Evolutionary conservation across 2,113 vertebrate species (phyloP).

Genomic region (Catharus bicknelli): DNA sequence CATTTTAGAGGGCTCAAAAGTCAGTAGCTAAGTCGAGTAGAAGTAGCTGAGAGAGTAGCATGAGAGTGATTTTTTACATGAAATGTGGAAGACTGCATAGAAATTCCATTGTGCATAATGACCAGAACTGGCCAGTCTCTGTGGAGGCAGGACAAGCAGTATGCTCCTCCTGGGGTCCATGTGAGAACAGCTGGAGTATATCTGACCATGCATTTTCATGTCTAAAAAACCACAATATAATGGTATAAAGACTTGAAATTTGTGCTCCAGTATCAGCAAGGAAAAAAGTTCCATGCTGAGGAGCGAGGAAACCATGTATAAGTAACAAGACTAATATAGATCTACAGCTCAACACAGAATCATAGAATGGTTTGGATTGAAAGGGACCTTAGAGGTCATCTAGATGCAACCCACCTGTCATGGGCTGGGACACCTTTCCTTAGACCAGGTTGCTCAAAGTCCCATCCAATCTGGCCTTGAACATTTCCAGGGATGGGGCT

Average conservation of each 20-base stretch:
- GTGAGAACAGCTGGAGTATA: background rate
- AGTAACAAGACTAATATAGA: background rate
- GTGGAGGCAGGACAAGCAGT: background rate
- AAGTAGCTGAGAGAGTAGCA: background rate
- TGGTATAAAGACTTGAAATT: background rate
- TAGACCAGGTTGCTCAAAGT: background rate
- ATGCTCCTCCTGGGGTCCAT: background rate
- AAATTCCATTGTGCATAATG: background rate
- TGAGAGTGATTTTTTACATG: background rate
- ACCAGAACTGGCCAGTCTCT: background rate
- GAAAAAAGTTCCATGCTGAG: background rate
- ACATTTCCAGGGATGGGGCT: background rate
- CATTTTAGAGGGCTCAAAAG: background rate
- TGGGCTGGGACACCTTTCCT: no score
- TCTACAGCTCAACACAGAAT: background rate
- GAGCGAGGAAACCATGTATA: background rate
- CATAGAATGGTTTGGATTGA: background rate
- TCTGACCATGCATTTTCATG: background rate
- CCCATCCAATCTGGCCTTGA: background rate
- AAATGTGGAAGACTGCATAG: background rate
- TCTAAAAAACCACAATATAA: accelerated
- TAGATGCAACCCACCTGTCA: accelerated
- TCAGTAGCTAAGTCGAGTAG: background rate
- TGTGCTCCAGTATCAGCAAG: background rate
- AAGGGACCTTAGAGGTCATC: background rate